Percentiles rank a stretch among this genome's conserved stretches.
These are phyloP conservation scores for Penaeus chinensis DNA, from an alignment of 1,140 invertebrate genomes.

Conservation along the genomic window DNA sequence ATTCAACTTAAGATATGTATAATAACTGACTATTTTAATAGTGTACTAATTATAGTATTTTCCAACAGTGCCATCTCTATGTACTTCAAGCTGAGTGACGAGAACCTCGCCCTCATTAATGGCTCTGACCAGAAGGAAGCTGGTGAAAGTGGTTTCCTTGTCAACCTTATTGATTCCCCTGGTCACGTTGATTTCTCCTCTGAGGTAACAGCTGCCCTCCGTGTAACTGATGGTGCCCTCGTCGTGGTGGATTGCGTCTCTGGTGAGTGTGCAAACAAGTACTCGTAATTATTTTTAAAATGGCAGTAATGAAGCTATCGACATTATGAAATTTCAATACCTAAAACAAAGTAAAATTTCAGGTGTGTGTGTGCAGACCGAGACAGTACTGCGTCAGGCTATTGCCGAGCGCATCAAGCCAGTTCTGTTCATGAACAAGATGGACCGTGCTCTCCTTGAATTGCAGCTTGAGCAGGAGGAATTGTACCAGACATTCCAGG, in stretches of 20 bases:
- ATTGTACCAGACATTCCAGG: conserved; percentile 96
- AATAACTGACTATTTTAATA: no score
- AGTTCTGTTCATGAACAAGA: conserved; percentile 99
- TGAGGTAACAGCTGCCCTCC: conserved; percentile 97
- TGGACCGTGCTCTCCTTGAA: conserved; percentile 97
- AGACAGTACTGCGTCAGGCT: conserved; percentile 98
- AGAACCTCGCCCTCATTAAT: conserved; percentile 91
- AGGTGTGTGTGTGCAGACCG: conserved; percentile 99
- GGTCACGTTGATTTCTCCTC: conserved; percentile 99
- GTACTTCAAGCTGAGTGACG: conserved; percentile 95
- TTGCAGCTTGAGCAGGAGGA: conserved; percentile 96
- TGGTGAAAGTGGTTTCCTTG: conserved; percentile 94
- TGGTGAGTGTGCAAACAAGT: conserved; percentile 74
- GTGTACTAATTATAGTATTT: background rate
- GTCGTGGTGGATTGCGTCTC: conserved; percentile 99
- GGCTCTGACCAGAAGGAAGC: conserved; percentile 89
- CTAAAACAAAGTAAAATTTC: background rate
- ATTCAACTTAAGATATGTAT: no score
- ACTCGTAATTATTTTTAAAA: background rate
- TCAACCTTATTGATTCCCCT: conserved; percentile 99
- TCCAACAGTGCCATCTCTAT: conserved; percentile 91
- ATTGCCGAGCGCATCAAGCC: conserved; percentile 99
- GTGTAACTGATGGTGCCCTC: conserved; percentile 98
- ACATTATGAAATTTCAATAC: background rate
- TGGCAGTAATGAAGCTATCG: no score